Conservation (phyloP, 2,797 vertebrate species). For the Harpagifer antarcticus region DNA sequence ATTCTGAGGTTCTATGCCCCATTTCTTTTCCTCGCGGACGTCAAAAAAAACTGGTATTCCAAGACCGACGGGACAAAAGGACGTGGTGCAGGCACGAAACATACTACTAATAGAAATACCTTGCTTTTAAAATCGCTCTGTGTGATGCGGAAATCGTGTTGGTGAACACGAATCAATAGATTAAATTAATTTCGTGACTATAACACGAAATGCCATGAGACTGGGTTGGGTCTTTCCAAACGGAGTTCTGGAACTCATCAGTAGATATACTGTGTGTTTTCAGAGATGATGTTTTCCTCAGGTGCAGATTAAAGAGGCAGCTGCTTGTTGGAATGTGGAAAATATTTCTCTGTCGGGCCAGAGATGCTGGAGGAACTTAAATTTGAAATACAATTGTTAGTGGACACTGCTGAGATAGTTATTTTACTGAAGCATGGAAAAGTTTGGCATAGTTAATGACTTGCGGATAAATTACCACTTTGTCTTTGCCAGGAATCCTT, state of each 20-base stretch:
- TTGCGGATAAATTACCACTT: constrained; percentile 39
- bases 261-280: neutral
- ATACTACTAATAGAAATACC: too few relatives aligned
- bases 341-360: neutral
- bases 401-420: neutral
- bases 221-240: constrained; percentile 17
- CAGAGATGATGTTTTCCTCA: constrained; percentile 4
- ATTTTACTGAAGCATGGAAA: constrained; percentile 11
- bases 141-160: too few relatives aligned
- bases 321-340: neutral
- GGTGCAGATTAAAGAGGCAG: constrained; percentile 16
- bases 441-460: constrained; percentile 12
- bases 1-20: too few relatives aligned
- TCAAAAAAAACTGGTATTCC: too few relatives aligned
- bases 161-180: too few relatives aligned
- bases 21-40: too few relatives aligned
- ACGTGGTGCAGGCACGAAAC: too few relatives aligned
- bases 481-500: constrained; percentile 83
- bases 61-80: too few relatives aligned
- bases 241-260: constrained; percentile 17
- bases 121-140: too few relatives aligned
- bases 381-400: neutral
- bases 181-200: too few relatives aligned
- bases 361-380: neutral
- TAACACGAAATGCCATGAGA: too few relatives aligned